Evolutionary conservation across 2,797 vertebrate genomes (phyloP).

Genomic region (Falco concolor): DNA sequence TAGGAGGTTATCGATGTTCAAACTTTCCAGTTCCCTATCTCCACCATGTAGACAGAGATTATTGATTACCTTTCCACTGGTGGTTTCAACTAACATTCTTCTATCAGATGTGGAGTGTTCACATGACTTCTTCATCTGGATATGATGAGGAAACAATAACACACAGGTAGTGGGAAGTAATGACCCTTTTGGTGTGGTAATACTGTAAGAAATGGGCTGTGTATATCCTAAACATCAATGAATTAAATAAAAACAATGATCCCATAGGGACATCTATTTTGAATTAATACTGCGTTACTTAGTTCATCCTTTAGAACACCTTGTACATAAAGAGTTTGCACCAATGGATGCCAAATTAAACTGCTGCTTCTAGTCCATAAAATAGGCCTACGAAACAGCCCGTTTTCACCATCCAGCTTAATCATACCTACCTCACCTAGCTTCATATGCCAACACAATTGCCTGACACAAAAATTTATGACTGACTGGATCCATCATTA

Average conservation of each 20-base stretch:
- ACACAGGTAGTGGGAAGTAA: not conserved
- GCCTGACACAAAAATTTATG: not conserved
- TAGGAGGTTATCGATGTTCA: not conserved
- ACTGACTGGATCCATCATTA: not conserved
- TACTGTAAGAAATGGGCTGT: not conserved
- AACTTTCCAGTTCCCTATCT: not conserved
- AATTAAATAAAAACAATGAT: not conserved
- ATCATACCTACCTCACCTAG: not conserved
- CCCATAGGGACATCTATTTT: not conserved
- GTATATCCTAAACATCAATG: not conserved
- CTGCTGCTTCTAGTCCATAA: not conserved
- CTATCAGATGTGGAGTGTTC: not conserved
- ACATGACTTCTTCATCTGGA: not conserved
- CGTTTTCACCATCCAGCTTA: not conserved
- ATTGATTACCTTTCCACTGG: not conserved
- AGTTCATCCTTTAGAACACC: not conserved
- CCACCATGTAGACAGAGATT: not conserved
- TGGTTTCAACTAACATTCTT: not conserved
- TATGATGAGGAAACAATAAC: not conserved
- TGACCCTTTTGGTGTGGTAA: not conserved
- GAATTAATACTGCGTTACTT: not conserved
- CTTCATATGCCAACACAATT: not conserved
- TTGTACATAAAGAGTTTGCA: not conserved
- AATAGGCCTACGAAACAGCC: not conserved
- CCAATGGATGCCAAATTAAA: not conserved